Base-by-base conservation (phyloP, 1,140 invertebrate species). In the Zophobas atratus region DNA sequence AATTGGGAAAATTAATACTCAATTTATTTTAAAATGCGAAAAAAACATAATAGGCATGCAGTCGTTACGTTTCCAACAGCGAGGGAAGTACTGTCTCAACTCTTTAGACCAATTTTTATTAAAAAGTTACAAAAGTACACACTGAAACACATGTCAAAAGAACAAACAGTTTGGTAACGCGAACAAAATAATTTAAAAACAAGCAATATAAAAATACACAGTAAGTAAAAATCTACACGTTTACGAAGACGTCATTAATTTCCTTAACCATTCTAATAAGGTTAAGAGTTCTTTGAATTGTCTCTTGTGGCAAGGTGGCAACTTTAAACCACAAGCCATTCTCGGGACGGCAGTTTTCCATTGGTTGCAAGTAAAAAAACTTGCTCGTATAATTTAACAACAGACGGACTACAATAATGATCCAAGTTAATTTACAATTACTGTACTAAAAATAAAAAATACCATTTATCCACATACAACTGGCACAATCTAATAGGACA, bases 401-500 rank as follows among this genome's bases (percentile, higher is more conserved):
- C 95, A 87, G 97, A 95, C n/a, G 96, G 95, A 82, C 96, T 97
- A 91, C 97, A 98, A 8, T 95, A 97, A 73, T 51, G 2, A 51
- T 51, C 49, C n/a, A 8, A 51, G 33, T 3, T 8, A 51, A 32
- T 32, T 56, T 0, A 56, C 55, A 56, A 32, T 6, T 56, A 35
- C 3, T 56, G 1, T 35, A 33, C 34, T 6, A 46, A 46, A 46
- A 4, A 20, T 20, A 20, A 20, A 20, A 20, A 20, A 20, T n/a
- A 51, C 49, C 49, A 51, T 51, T 32, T 8, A 51, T 3, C 33
- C 6, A 97, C 89, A 87, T 97, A 98, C 88, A 97, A 98, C 89
- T 98, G 96, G 84, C 97, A 98, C 20, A 97, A 88, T 85, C 96
- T 96, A 6, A 98, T 95, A 80, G 96, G 96, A 90, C 96, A 98